phyloP scores from a whole-genome alignment of 1,140 invertebrate species.

The Ericerus pela region DNA sequence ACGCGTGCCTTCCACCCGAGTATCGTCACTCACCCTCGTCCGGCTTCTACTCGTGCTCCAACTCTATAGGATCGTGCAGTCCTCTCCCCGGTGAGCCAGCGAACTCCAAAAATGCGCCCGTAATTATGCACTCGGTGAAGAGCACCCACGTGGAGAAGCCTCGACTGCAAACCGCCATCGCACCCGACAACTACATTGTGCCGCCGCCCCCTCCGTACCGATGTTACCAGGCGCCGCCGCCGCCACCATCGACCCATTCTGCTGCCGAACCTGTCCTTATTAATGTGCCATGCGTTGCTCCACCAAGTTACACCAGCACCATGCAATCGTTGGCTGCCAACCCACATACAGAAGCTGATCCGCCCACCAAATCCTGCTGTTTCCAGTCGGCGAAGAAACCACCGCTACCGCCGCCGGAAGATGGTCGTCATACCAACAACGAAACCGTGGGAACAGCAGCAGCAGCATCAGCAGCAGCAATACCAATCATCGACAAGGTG shows the following conservation, averaged over 20 bases:
- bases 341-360: too few relatives aligned
- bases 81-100: slow-evolving; percentile 71
- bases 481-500: slow-evolving; percentile 39
- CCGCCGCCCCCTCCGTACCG: slow-evolving; percentile 42
- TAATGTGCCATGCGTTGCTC: slow-evolving; percentile 67
- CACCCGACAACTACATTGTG: slow-evolving; percentile 61
- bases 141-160: slow-evolving; percentile 89
- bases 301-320: slow-evolving; percentile 77
- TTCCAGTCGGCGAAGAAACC: slow-evolving; percentile 32
- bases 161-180: slow-evolving; percentile 79
- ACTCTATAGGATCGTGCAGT: slow-evolving; percentile 62
- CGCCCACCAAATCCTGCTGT: slow-evolving; percentile 8
- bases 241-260: slow-evolving; percentile 37
- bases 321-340: slow-evolving; percentile 51
- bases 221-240: slow-evolving; percentile 31
- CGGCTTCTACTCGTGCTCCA: slow-evolving; percentile 61
- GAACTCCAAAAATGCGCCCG: too few relatives aligned
- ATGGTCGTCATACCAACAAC: too few relatives aligned
- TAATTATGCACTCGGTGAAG: slow-evolving; percentile 92
- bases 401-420: too few relatives aligned
- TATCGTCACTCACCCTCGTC: slow-evolving; percentile 61
- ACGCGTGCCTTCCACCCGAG: too few relatives aligned
- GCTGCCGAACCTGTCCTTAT: slow-evolving; percentile 40
- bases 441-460: slow-evolving; percentile 16
- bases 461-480: too few relatives aligned